These are phyloP conservation scores for Tiliqua scincoides DNA, from an alignment of 2,113 vertebrate species.

Conservation along the genomic window DNA sequence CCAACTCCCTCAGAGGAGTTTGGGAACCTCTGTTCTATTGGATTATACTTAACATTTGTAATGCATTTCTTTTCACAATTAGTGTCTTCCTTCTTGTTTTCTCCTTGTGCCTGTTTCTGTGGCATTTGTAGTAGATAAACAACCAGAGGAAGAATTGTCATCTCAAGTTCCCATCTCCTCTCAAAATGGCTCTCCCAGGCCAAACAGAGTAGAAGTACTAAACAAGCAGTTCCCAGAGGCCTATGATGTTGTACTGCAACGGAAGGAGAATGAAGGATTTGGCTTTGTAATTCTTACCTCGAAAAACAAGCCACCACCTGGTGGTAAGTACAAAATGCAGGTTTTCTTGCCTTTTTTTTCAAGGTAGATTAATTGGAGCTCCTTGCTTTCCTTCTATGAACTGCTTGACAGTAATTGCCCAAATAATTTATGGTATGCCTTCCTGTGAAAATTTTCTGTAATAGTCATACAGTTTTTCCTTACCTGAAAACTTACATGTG, in stretches of 20 bases:
- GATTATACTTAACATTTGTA: neutral
- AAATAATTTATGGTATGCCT: rapidly evolving
- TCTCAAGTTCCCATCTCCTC: conserved; percentile 48
- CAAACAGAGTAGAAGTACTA: conserved; percentile 64
- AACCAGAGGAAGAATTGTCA: conserved; percentile 65
- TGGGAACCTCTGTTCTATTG: neutral
- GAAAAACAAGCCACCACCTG: conserved; percentile 94
- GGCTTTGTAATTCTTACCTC: conserved; percentile 98
- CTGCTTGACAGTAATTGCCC: neutral
- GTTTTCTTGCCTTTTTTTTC: neutral
- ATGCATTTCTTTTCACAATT: neutral
- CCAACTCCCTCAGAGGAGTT: too few species aligned
- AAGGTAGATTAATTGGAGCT: neutral
- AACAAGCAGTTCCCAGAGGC: conserved; percentile 70
- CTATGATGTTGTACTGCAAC: conserved; percentile 90
- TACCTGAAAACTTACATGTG: rapidly evolving
- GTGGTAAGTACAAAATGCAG: conserved; percentile 77
- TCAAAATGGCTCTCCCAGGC: conserved; percentile 82
- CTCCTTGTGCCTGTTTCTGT: conserved; percentile 21
- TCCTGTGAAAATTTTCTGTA: too few species aligned
- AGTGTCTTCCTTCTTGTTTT: conserved; percentile 6
- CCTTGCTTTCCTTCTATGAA: neutral
- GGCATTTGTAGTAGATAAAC: conserved; percentile 72
- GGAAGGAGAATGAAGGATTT: conserved; percentile 94
- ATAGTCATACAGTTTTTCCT: neutral